Evolutionary conservation across 2,113 vertebrate species (phyloP).

Genomic region (Vombatus ursinus): DNA sequence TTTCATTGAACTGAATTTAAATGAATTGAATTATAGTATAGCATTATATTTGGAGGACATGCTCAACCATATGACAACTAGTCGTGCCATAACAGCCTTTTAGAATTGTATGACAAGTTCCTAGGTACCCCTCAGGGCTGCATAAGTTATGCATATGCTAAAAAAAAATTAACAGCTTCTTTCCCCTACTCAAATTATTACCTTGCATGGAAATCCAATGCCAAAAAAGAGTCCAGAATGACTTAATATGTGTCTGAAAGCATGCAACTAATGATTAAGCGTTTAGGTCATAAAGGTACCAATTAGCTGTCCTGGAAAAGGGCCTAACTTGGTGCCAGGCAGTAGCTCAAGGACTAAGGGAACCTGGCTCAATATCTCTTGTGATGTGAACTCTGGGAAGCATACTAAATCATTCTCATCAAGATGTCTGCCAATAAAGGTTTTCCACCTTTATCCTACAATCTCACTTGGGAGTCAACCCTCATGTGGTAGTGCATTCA

Average conservation of each 20-base stretch:
- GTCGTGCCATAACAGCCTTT: not conserved
- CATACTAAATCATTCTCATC: constrained; percentile 53
- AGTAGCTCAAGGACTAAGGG: constrained; percentile 54
- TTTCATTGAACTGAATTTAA: not conserved
- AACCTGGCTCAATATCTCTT: constrained; percentile 53
- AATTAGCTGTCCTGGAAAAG: constrained; percentile 67
- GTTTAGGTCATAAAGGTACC: constrained; percentile 64
- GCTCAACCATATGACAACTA: not conserved
- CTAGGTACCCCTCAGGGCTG: not conserved
- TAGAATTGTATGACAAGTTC: not conserved
- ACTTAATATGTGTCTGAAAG: constrained; percentile 53
- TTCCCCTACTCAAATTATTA: constrained; percentile 22
- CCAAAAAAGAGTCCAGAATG: constrained; percentile 50
- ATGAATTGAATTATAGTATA: not conserved
- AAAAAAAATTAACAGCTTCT: constrained; percentile 22
- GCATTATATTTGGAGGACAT: not conserved
- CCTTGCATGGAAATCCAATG: constrained; percentile 40
- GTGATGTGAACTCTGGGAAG: constrained; percentile 38
- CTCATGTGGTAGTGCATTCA: not conserved
- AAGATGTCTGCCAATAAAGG: constrained; percentile 44
- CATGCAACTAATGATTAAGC: constrained; percentile 62
- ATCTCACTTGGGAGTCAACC: not conserved
- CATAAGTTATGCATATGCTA: constrained; percentile 18
- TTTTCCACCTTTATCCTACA: constrained; percentile 26
- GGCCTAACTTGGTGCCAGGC: constrained; percentile 50